Evolutionary conservation across 2,888 invertebrate species (phyloP).

Genomic region (Torymus auratus): DNA sequence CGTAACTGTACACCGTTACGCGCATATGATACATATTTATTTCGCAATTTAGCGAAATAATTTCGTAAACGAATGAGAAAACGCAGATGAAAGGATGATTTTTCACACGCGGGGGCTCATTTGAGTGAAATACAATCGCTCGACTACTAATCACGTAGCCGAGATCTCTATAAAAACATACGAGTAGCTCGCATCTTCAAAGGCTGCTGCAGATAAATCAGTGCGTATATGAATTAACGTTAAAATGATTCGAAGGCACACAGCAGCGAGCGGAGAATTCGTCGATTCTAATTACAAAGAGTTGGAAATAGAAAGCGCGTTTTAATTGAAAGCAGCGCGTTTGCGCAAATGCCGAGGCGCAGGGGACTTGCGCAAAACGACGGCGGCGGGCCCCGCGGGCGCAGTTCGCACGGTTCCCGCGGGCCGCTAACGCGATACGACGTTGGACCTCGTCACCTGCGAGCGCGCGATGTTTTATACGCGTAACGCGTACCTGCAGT

Average conservation of each 20-base stretch:
- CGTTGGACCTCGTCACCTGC: slow-evolving; percentile 49
- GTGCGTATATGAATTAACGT: neutral
- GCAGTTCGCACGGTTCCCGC: slow-evolving; percentile 9
- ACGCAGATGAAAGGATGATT: no score
- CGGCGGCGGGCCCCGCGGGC: slow-evolving; percentile 32
- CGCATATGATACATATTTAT: no score
- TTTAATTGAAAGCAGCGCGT: slow-evolving; percentile 69
- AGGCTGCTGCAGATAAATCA: neutral
- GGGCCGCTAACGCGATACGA: slow-evolving; percentile 49
- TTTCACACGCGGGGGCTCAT: no score
- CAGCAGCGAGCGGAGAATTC: slow-evolving; percentile 64
- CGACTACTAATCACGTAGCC: no score
- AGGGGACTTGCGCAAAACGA: slow-evolving; percentile 66
- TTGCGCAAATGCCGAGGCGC: slow-evolving; percentile 66
- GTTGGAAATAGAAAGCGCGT: slow-evolving; percentile 72
- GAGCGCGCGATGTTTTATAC: neutral
- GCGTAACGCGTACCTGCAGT: neutral
- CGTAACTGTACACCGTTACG: no score
- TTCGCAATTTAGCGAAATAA: no score
- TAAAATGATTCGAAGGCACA: slow-evolving; percentile 1
- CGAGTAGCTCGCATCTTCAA: no score
- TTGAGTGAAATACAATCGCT: no score
- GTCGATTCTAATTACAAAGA: slow-evolving; percentile 70
- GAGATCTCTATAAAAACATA: no score
- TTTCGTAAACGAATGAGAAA: no score